Conservation (phyloP, 2,888 invertebrate species). For the Liopterus haemorrhoidalis region DNA sequence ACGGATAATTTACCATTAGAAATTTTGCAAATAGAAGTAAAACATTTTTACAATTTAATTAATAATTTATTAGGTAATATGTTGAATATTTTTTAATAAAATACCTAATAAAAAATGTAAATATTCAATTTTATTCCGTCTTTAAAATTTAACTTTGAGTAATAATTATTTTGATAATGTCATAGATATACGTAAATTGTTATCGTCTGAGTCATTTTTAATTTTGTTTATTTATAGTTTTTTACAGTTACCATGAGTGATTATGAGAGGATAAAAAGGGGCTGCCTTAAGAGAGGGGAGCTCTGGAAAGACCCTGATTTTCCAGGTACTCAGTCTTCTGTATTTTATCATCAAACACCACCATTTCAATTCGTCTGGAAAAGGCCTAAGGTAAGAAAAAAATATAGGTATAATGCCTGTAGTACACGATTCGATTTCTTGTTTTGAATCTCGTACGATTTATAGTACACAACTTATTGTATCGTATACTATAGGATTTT, state of each 20-base stretch:
- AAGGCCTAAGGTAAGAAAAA: constrained; percentile 72
- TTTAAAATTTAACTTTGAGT: neutral
- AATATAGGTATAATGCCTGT: too few relatives aligned
- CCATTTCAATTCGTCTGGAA: constrained; percentile 90
- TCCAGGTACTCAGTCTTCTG: constrained; percentile 79
- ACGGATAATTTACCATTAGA: too few relatives aligned
- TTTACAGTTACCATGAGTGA: constrained; percentile 63
- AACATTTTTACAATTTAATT: too few relatives aligned
- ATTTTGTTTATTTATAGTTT: constrained; percentile 19
- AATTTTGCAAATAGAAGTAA: too few relatives aligned
- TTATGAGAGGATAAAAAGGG: constrained; percentile 75
- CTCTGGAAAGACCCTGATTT: constrained; percentile 91
- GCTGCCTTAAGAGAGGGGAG: constrained; percentile 71
- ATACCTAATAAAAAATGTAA: too few relatives aligned
- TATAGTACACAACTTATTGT: too few relatives aligned
- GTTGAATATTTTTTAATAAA: too few relatives aligned
- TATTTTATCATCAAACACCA: constrained; percentile 91
- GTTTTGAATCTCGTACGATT: too few relatives aligned
- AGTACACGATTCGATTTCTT: too few relatives aligned
- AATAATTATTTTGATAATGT: neutral
- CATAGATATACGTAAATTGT: neutral
- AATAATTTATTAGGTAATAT: too few relatives aligned
- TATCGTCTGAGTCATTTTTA: neutral
- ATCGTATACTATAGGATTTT: too few relatives aligned
- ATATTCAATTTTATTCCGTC: too few relatives aligned